These are phyloP conservation scores for Brachionus plicatilis DNA, from an alignment of 1,140 invertebrate species.

Conservation along the genomic window DNA sequence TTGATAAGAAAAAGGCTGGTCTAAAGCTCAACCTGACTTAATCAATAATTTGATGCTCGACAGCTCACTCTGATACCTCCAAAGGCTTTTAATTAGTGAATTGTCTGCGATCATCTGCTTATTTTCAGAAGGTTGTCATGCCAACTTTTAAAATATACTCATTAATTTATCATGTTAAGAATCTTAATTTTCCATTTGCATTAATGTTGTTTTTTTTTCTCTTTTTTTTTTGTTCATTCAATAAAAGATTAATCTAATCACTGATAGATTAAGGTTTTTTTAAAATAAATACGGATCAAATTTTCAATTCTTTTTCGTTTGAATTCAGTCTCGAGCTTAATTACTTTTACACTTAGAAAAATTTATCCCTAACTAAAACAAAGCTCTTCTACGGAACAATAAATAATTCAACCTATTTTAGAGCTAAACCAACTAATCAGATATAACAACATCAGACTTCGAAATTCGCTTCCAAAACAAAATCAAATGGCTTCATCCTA, in stretches of 20 bases:
- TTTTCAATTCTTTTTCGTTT: background rate
- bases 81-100: background rate
- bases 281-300: slow-evolving; percentile 2
- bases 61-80: background rate
- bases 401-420: background rate
- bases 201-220: background rate
- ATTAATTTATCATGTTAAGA: background rate
- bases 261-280: background rate
- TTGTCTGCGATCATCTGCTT: background rate
- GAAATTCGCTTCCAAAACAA: background rate
- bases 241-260: slow-evolving; percentile 28
- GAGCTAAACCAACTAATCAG: background rate
- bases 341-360: slow-evolving; percentile 16
- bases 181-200: background rate
- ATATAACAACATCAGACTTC: background rate
- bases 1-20: background rate
- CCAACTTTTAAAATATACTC: background rate
- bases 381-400: background rate
- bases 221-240: background rate
- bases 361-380: background rate
- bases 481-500: slow-evolving; percentile 13
- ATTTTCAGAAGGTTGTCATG: background rate
- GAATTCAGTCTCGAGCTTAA: slow-evolving; percentile 9
- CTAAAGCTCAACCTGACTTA: background rate
- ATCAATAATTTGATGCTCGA: background rate